These are phyloP conservation scores for Papilio xuthus DNA, from an alignment of 1,140 invertebrate genomes.

Conservation along the genomic window DNA sequence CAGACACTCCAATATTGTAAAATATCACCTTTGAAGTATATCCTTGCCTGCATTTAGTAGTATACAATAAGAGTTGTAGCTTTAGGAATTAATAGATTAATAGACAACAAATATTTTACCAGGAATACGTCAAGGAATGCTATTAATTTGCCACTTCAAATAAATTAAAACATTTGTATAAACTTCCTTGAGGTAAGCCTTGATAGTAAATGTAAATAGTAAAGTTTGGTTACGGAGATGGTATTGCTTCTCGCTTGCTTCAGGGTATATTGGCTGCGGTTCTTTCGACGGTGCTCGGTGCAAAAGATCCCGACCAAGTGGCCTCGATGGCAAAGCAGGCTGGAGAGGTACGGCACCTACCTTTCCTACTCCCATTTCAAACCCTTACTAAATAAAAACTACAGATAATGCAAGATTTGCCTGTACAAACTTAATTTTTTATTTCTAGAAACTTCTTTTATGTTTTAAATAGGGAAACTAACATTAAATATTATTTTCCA, in stretches of 20 bases:
- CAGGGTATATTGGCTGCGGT: conserved; percentile 95
- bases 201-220: conserved; percentile 73
- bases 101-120: conserved; percentile 55
- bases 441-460: neutral
- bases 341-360: conserved; percentile 90
- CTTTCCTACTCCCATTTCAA: conserved; percentile 65
- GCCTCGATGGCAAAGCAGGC: conserved; percentile 95
- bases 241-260: conserved; percentile 82
- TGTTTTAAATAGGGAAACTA: neutral
- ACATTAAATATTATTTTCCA: conserved; percentile 72
- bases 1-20: conserved; percentile 66
- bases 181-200: conserved; percentile 65
- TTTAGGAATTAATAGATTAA: conserved; percentile 64
- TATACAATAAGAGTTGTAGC: conserved; percentile 58
- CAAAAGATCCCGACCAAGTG: conserved; percentile 93
- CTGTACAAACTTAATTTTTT: neutral
- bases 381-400: conserved; percentile 40
- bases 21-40: conserved; percentile 64
- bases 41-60: conserved; percentile 66
- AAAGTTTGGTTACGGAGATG: conserved; percentile 79
- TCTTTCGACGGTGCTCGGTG: conserved; percentile 92
- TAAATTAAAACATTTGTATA: conserved; percentile 33
- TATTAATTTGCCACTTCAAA: conserved; percentile 23
- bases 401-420: conserved; percentile 13
- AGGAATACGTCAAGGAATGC: conserved; percentile 60